Evolutionary conservation across 1,140 invertebrate species (phyloP), one percentile per base, ranked within the genome.

Genomic region (Berghia stephanieae): DNA sequence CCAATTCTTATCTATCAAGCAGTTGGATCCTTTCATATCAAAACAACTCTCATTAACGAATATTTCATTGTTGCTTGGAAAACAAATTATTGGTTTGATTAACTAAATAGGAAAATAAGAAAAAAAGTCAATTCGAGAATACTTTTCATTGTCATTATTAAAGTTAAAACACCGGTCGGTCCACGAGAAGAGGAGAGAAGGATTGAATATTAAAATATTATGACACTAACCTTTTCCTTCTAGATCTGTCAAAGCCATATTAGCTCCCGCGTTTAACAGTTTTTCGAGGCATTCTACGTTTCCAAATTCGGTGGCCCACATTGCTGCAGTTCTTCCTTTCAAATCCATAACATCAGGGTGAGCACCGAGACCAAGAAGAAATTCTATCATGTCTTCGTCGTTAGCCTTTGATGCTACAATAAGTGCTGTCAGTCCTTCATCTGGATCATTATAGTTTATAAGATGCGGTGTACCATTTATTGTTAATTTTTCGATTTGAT

Each of bases 341-440:
- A 89, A 84, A 74, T 90, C 89, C 75, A 87, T 84, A 2, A 89
- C 87, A 83, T 90, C 88, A 24, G 89, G 89, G 80, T 89, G 88
- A 66, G 89, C 89, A 36, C 88, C 89, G 13, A 88, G 82, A 8
- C 83, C 82, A 10, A 90, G 79, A 4, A 89, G 71, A 79, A 88
- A 88, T 44, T 87, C 83, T 38, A 89, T 83, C 86, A 89, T 88
- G n/a, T 86, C 83, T 73, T 89, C 88, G 82, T 88, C 86, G 78
- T 88, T 89, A 16, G 82, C 80, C 38, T 78, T 77, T 6, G 87
- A 85, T 24, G 88, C 88, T 40, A 88, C 83, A 18, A 81, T 86
- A 1, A 90, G 78, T 38, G 89, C 88, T 27, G 88, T 90, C 21
- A 68, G 6, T 36, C 87, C 89, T 66, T 88, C 84, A 52, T 83